A percentile compares a stretch with the other conserved stretches of the same genome.
These are phyloP conservation scores for Pogonognathellus flavescens DNA, from an alignment of 1,140 invertebrate species.

Conservation along the genomic window DNA sequence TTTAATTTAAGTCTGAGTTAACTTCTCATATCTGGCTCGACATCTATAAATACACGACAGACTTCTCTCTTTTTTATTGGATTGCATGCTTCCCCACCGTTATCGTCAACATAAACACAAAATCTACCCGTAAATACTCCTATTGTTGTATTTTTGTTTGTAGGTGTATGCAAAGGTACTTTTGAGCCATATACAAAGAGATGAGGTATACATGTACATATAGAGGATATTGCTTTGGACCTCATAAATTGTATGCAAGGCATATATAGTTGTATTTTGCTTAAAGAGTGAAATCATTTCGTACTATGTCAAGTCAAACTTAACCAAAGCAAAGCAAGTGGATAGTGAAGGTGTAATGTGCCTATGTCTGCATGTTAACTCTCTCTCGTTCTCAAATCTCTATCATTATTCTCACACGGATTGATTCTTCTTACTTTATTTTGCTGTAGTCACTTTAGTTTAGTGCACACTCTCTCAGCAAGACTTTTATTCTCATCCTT, in stretches of 20 bases:
- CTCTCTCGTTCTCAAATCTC: slow-evolving; percentile 42
- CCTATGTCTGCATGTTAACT: slow-evolving; percentile 19
- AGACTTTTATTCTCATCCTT: neutral
- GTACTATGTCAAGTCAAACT: neutral
- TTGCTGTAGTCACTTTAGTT: slow-evolving; percentile 24
- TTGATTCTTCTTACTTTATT: slow-evolving; percentile 30
- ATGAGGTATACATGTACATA: no score
- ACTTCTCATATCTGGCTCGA: neutral
- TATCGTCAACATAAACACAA: neutral
- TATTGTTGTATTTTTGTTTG: neutral
- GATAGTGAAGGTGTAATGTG: neutral
- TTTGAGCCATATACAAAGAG: no score
- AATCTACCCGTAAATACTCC: neutral
- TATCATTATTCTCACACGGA: slow-evolving; percentile 44
- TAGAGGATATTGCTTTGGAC: neutral
- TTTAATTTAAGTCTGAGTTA: neutral
- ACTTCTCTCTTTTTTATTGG: neutral
- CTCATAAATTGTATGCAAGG: neutral
- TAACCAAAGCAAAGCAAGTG: neutral
- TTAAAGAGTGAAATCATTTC: slow-evolving; percentile 24
- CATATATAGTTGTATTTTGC: neutral
- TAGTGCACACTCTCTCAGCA: slow-evolving; percentile 27
- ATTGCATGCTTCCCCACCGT: neutral
- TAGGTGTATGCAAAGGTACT: neutral
- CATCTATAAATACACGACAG: neutral